These are phyloP conservation scores for Copidosoma aretas DNA, from an alignment of 2,888 invertebrate genomes.

Conservation along the genomic window DNA sequence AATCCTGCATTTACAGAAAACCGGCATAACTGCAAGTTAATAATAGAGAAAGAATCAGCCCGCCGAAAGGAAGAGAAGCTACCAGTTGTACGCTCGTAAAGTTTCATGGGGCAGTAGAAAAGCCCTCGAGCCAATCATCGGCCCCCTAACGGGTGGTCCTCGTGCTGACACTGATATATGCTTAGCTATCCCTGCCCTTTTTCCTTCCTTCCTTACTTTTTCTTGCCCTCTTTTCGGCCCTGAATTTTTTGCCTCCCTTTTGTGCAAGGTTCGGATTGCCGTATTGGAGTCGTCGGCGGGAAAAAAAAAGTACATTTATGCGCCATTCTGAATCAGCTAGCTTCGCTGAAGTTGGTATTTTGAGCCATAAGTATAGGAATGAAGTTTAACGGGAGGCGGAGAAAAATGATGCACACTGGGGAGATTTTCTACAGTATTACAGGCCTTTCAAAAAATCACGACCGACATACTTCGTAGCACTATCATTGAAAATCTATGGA, in stretches of 20 bases:
- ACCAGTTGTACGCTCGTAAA: constrained; percentile 33
- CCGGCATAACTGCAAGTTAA: constrained; percentile 25
- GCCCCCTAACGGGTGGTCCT: constrained; percentile 31
- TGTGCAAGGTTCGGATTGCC: constrained; percentile 13
- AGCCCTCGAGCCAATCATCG: constrained; percentile 43
- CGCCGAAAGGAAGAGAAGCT: constrained; percentile 21
- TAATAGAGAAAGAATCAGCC: constrained; percentile 25
- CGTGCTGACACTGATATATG: background rate
- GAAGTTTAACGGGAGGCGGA: no score
- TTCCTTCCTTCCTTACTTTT: constrained; percentile 1
- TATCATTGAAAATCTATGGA: no score
- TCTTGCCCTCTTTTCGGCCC: background rate
- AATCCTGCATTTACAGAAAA: constrained; percentile 12
- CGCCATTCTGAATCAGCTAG: constrained; percentile 20
- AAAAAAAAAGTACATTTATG: constrained; percentile 22
- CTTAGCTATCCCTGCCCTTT: constrained; percentile 20
- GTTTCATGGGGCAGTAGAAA: constrained; percentile 40
- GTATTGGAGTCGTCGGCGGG: constrained; percentile 26
- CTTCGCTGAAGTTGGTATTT: no score
- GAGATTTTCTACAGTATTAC: no score
- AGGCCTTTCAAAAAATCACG: no score
- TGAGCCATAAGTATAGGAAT: no score
- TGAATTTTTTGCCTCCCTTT: constrained; percentile 17
- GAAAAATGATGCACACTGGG: no score
- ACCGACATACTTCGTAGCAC: no score